Evolutionary conservation across 1,140 invertebrate species (phyloP).

Genomic region (Chironomus striatipennis): DNA sequence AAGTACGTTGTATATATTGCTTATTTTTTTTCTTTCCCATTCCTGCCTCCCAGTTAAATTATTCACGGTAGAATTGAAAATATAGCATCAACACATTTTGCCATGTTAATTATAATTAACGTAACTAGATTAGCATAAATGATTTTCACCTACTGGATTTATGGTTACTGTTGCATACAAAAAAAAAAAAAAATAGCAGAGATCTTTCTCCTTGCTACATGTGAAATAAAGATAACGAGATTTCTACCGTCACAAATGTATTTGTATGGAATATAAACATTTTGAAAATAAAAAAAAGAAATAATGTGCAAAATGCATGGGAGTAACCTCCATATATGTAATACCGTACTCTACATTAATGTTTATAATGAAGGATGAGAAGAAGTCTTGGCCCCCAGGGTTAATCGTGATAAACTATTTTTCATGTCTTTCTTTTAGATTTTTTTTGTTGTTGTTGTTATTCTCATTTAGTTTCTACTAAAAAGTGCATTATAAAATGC

Average conservation of each 20-base stretch:
- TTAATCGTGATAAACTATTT: slow-evolving; percentile 22
- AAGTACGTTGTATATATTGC: no score
- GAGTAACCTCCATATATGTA: neutral
- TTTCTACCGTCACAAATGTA: neutral
- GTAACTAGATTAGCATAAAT: slow-evolving; percentile 22
- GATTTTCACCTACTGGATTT: slow-evolving; percentile 20
- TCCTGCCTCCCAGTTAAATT: neutral
- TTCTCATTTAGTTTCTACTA: no score
- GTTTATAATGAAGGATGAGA: no score
- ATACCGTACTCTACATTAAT: no score
- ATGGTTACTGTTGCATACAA: neutral
- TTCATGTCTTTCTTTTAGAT: neutral
- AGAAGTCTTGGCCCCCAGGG: neutral
- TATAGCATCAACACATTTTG: neutral
- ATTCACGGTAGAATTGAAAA: neutral
- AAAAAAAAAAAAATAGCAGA: no score
- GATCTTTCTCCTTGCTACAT: no score
- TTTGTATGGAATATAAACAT: neutral
- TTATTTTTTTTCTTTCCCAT: neutral
- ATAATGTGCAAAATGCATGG: neutral
- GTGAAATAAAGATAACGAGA: no score
- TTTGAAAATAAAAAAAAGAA: no score
- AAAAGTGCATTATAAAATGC: no score
- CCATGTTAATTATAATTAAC: slow-evolving; percentile 23
- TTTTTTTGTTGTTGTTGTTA: no score